phyloP scores from a whole-genome alignment of 2,113 vertebrate species.

The Anthoscopus minutus region DNA sequence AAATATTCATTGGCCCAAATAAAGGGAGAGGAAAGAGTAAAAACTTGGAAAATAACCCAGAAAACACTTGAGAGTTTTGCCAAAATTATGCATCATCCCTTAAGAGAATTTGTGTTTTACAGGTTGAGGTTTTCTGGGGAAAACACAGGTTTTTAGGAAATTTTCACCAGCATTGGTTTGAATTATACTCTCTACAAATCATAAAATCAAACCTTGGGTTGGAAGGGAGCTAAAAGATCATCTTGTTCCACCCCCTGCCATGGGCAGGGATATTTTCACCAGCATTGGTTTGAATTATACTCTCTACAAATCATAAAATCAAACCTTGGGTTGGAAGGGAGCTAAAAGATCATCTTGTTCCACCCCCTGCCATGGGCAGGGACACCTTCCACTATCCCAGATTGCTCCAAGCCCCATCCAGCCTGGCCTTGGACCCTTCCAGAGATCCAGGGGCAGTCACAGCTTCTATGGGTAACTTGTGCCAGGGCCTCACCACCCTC shows the following conservation, averaged over 20 bases:
- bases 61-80: neutral
- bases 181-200: neutral
- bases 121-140: neutral
- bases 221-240: neutral
- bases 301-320: neutral
- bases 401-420: fast-evolving
- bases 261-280: neutral
- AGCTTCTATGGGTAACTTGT: neutral
- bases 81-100: neutral
- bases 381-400: fast-evolving
- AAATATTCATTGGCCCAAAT: neutral
- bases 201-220: neutral
- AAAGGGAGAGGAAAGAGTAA: neutral
- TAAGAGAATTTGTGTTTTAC: neutral
- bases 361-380: neutral
- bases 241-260: neutral
- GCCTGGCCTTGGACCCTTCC: neutral
- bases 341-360: neutral
- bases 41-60: neutral
- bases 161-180: neutral
- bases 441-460: neutral
- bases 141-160: neutral
- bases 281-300: neutral
- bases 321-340: neutral
- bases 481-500: fast-evolving